phyloP scores from a whole-genome alignment of 2,113 vertebrate species.

The Thunnus thynnus region DNA sequence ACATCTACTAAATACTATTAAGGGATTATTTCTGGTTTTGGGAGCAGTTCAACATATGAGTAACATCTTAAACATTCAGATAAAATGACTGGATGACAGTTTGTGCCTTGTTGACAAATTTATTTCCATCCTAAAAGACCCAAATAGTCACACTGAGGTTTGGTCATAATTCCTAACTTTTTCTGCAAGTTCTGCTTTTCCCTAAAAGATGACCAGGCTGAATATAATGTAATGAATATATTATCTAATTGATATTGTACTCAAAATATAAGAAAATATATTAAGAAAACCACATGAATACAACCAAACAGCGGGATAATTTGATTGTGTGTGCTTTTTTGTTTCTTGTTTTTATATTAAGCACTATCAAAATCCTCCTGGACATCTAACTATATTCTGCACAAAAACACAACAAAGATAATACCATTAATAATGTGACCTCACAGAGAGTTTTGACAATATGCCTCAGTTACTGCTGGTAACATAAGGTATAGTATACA shows the following conservation, averaged over 20 bases:
- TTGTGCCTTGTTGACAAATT: not conserved
- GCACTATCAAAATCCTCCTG: too few relatives aligned
- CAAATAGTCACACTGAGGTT: conserved; percentile 5
- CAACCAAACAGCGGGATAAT: too few relatives aligned
- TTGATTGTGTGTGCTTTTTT: too few relatives aligned
- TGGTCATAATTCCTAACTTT: not conserved
- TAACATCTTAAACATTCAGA: conserved; percentile 4
- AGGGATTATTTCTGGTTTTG: too few relatives aligned
- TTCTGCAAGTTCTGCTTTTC: not conserved
- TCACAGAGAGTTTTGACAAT: not conserved
- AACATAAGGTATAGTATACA: not conserved
- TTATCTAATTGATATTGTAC: too few relatives aligned
- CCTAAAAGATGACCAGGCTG: not conserved
- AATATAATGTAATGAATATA: not conserved
- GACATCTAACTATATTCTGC: not conserved
- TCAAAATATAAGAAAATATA: not conserved
- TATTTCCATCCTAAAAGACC: not conserved
- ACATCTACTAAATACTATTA: too few relatives aligned
- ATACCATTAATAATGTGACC: not conserved
- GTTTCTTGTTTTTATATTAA: too few relatives aligned
- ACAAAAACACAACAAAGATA: not conserved
- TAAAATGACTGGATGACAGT: not conserved
- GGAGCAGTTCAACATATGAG: not conserved
- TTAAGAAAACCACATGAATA: too few relatives aligned
- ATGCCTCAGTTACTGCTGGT: not conserved